Evolutionary conservation across 1,140 invertebrate species (phyloP).

Genomic region (Pseudomyrmex sp.): DNA sequence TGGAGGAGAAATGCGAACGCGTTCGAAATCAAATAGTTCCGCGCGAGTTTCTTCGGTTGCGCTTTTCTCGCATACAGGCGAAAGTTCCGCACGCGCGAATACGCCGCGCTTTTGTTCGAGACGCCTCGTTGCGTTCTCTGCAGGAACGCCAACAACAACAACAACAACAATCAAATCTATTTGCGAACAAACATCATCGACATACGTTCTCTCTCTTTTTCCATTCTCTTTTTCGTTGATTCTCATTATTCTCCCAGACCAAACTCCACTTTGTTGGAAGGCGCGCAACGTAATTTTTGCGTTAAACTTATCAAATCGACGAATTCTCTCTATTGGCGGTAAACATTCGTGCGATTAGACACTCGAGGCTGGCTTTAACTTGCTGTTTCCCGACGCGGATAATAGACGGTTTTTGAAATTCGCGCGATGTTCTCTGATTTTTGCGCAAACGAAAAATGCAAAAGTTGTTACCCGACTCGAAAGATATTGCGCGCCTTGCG

Average conservation of each 20-base stretch:
- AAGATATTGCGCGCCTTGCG: too few relatives aligned
- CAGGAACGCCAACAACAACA: neutral
- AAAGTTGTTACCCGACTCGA: too few relatives aligned
- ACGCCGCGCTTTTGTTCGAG: neutral
- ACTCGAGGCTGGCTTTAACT: neutral
- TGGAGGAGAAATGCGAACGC: constrained; percentile 20
- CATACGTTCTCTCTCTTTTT: neutral
- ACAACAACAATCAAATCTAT: constrained; percentile 12
- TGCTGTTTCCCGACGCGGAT: neutral
- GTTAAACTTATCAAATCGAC: neutral
- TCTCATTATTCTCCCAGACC: constrained; percentile 19
- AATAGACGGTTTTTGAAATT: neutral
- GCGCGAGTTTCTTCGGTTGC: constrained; percentile 33
- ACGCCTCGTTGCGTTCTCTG: neutral
- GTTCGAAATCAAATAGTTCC: constrained; percentile 40
- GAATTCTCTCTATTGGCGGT: neutral
- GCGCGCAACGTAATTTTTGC: neutral
- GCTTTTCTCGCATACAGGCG: neutral
- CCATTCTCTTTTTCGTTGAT: neutral
- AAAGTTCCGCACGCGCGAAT: constrained; percentile 28
- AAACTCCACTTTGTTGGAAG: neutral
- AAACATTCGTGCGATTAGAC: neutral
- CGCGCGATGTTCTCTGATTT: neutral
- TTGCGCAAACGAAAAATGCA: neutral
- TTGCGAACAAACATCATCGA: constrained; percentile 13